A percentile compares a stretch with the other conserved stretches of the same genome.
These are phyloP conservation scores for Apis laboriosa DNA, from an alignment of 1,140 invertebrate genomes.

Conservation along the genomic window DNA sequence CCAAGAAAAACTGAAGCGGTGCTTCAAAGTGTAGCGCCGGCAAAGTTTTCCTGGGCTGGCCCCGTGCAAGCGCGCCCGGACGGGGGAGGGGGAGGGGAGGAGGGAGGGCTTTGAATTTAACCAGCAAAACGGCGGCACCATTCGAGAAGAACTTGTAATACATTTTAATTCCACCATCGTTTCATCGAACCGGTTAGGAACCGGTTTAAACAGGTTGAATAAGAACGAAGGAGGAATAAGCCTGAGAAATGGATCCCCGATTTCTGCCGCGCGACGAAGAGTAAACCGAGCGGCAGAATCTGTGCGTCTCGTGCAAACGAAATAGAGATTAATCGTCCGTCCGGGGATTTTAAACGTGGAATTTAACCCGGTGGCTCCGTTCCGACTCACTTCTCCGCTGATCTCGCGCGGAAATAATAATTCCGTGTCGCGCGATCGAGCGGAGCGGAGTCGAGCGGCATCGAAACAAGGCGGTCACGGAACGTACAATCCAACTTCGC, in stretches of 20 bases:
- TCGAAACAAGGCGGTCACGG: background rate
- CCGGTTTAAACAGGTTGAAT: background rate
- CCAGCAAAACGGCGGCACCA: background rate
- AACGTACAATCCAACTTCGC: conserved; percentile 14
- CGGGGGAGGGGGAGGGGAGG: too few relatives aligned
- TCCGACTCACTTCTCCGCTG: background rate
- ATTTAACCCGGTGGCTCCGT: background rate
- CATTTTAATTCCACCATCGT: conserved; percentile 12
- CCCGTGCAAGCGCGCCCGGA: too few relatives aligned
- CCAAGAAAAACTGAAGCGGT: conserved; percentile 16
- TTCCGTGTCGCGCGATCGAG: conserved; percentile 21
- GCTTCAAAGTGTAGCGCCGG: conserved; percentile 16
- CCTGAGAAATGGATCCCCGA: background rate
- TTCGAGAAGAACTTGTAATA: background rate
- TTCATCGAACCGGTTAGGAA: background rate
- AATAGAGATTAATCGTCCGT: background rate
- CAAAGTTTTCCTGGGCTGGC: conserved; percentile 1
- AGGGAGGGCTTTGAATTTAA: too few relatives aligned
- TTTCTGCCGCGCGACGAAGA: background rate
- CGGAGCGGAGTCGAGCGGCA: conserved; percentile 10
- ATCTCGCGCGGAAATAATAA: conserved; percentile 14
- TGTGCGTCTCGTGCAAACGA: background rate
- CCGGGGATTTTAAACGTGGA: background rate
- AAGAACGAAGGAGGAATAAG: too few relatives aligned
- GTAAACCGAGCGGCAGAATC: too few relatives aligned